Base-by-base conservation (phyloP, 2,888 invertebrate species). In the Erebia ligea region DNA sequence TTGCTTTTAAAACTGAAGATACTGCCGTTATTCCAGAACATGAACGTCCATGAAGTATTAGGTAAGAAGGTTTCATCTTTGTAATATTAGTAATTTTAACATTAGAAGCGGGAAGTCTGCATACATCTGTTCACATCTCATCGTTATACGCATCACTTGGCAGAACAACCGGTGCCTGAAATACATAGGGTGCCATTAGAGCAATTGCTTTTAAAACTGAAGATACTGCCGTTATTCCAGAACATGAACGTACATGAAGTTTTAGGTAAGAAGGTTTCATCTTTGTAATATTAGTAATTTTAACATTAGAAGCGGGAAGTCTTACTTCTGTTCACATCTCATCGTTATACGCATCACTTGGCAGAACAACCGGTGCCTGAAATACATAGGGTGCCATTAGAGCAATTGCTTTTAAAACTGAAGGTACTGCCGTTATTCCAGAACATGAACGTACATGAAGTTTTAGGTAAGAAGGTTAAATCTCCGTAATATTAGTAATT, bases 161-260 rank as follows among this genome's bases (percentile, higher is more conserved):
- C 95, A 8, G 94, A 95, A 1, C 97, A 97, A 79, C 97, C 97
- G 0, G 95, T 97, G 63, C 98, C 99, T 0, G 99, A 99, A 91
- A 97, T 99, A 82, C 96, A 98, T 72, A 90, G 98, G 75, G 96
- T 98, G 70, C 98, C 99, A 1, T 91, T 99, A 34, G 98, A 98
- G 85, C 97, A 97, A 81, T 83, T 97, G 66, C 88, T 97, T 52
- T 81, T 97, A 77, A 95, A 96, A 79, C 95, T 97, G 66, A 97
- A 97, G 89, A 95, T 97, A 64, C 85, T 97, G 75, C 94, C 95
- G 42, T 79, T 83, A 72, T 94, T 89, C 77, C 89, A 84, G 73
- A 84, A 84, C 76, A 91, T 92, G 85, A 90, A 92, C 72, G 90
- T 94, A 0, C 91, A 94, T 74, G 40, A 62, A 25, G 69, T 73